phyloP scores from a whole-genome alignment of 2,113 vertebrate genomes.

The Cynoglossus semilaevis region DNA sequence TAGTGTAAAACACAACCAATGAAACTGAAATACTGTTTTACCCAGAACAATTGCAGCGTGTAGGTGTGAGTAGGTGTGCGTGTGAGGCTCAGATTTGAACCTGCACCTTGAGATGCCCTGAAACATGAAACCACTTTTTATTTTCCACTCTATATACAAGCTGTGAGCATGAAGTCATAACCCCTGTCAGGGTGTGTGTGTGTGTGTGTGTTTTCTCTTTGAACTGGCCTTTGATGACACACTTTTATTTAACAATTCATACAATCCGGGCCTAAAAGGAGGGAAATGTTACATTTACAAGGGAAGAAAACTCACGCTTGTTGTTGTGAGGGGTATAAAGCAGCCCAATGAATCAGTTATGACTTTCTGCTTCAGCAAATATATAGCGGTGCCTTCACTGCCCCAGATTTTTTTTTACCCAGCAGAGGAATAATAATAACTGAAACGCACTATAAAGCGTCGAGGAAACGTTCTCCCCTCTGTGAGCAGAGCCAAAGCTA shows the following conservation, averaged over 20 bases:
- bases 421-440: no score
- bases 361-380: no score
- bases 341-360: no score
- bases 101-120: constrained; percentile 24
- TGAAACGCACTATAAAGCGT: no score
- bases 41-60: neutral
- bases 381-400: no score
- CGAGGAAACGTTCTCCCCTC: no score
- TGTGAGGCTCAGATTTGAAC: constrained; percentile 34
- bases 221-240: constrained; percentile 53
- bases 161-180: constrained; percentile 38
- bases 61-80: neutral
- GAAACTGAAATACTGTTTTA: neutral
- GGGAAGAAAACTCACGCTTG: constrained; percentile 5
- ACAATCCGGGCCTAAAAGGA: constrained; percentile 28
- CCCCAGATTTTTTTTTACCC: no score
- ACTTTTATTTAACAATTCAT: constrained; percentile 52
- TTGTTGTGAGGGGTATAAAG: neutral
- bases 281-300: constrained; percentile 41
- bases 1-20: constrained; percentile 23
- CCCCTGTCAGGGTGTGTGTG: neutral
- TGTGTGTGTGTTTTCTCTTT: constrained; percentile 37
- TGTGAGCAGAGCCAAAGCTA: no score
- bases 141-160: constrained; percentile 36
- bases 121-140: constrained; percentile 53